These are phyloP conservation scores for Falcaria lacertinaria DNA, from an alignment of 2,888 invertebrate genomes.

Conservation along the genomic window DNA sequence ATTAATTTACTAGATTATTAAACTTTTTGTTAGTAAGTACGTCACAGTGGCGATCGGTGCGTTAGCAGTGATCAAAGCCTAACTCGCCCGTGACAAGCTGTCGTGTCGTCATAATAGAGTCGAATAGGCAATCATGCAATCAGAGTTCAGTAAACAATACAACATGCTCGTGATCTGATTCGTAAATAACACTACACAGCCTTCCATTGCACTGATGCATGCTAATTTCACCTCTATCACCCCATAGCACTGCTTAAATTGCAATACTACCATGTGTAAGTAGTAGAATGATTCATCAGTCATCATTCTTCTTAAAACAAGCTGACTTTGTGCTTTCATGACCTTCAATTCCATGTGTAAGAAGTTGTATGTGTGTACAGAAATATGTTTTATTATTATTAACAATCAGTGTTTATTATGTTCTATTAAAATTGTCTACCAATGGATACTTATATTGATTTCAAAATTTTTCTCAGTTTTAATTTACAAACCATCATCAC, in stretches of 20 bases:
- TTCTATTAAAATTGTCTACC: too few species aligned
- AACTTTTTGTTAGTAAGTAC: slow-evolving; percentile 42
- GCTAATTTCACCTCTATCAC: slow-evolving; percentile 10
- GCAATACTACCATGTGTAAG: too few species aligned
- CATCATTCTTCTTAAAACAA: slow-evolving; percentile 1
- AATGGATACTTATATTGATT: too few species aligned
- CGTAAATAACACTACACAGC: slow-evolving; percentile 41
- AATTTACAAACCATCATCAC: too few species aligned
- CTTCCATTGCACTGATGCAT: slow-evolving; percentile 10
- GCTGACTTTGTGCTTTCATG: not conserved
- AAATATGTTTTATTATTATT: not conserved
- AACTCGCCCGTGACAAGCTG: not conserved
- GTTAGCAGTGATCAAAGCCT: too few species aligned
- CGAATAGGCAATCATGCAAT: slow-evolving; percentile 27
- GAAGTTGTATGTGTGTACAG: not conserved
- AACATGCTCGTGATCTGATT: slow-evolving; percentile 55
- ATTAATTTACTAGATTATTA: slow-evolving; percentile 40
- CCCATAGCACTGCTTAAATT: not conserved
- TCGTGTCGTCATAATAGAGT: slow-evolving; percentile 24
- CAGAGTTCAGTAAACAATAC: slow-evolving; percentile 51
- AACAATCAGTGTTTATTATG: too few species aligned
- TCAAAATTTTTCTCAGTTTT: too few species aligned
- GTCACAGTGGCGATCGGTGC: slow-evolving; percentile 21
- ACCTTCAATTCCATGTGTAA: not conserved
- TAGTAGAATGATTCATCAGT: slow-evolving; percentile 17